phyloP scores from a whole-genome alignment of 2,113 vertebrate genomes.

The Pelecanus crispus region DNA sequence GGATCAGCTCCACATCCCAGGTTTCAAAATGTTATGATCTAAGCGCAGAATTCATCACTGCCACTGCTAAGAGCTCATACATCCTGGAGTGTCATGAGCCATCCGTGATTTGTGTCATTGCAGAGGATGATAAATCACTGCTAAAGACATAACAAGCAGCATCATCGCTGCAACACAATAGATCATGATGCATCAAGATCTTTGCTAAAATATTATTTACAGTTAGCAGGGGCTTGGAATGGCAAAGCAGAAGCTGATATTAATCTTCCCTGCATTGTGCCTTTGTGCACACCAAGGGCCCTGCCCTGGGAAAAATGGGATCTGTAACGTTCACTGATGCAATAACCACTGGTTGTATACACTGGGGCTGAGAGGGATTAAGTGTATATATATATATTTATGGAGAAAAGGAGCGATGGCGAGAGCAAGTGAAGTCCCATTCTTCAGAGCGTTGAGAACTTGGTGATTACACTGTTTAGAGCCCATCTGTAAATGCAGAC shows the following conservation, averaged over 20 bases:
- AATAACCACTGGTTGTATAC: constrained; percentile 52
- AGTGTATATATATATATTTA: constrained; percentile 37
- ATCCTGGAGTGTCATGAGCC: constrained; percentile 67
- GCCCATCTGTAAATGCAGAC: not conserved
- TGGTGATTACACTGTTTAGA: not conserved
- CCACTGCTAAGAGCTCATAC: constrained; percentile 58
- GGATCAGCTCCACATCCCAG: constrained; percentile 49
- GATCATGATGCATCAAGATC: constrained; percentile 72
- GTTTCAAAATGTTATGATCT: constrained; percentile 66
- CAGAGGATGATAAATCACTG: constrained; percentile 74
- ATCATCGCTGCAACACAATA: constrained; percentile 67
- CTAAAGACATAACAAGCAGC: constrained; percentile 68
- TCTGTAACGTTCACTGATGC: constrained; percentile 34
- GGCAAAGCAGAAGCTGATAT: constrained; percentile 64
- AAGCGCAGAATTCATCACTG: constrained; percentile 66
- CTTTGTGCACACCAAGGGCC: constrained; percentile 11
- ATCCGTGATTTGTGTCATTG: constrained; percentile 70
- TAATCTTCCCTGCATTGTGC: constrained; percentile 60
- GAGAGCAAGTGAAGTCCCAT: constrained; percentile 19
- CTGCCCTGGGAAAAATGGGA: constrained; percentile 22
- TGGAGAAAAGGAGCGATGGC: not conserved
- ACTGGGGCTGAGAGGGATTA: constrained; percentile 50
- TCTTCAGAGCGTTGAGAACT: constrained; percentile 42
- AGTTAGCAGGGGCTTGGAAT: constrained; percentile 63
- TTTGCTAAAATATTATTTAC: constrained; percentile 73